Evolutionary conservation across 2,113 vertebrate species (phyloP).

Genomic region (Bostrychus sinensis): DNA sequence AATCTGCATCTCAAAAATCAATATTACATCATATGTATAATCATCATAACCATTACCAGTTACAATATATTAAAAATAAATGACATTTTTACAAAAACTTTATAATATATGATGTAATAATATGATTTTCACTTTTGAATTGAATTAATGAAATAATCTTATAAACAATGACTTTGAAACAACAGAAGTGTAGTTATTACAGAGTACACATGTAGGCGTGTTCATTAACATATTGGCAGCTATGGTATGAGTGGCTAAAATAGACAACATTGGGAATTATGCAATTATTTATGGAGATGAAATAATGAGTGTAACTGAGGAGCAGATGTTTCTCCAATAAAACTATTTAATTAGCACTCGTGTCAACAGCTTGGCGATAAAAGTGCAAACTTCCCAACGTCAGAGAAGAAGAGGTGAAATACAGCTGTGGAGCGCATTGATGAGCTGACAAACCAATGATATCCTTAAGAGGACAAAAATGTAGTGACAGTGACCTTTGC

Average conservation of each 20-base stretch:
- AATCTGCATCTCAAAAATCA: too few species aligned
- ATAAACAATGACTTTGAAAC: too few species aligned
- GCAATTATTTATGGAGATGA: neutral
- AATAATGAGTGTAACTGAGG: constrained; percentile 13
- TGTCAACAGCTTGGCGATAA: constrained; percentile 4
- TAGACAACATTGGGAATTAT: neutral
- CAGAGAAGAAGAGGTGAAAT: constrained; percentile 7
- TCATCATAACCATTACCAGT: too few species aligned
- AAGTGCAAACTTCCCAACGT: neutral
- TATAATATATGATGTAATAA: too few species aligned
- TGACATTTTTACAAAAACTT: too few species aligned
- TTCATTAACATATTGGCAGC: neutral
- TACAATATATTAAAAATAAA: too few species aligned
- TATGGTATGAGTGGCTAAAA: neutral
- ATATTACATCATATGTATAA: too few species aligned
- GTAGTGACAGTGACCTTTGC: neutral
- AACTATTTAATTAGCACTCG: constrained; percentile 4
- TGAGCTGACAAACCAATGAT: neutral
- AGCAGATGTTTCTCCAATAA: constrained; percentile 7
- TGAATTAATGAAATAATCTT: too few species aligned
- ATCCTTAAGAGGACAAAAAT: neutral
- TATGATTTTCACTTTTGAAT: too few species aligned
- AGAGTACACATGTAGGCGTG: neutral
- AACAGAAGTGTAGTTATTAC: neutral
- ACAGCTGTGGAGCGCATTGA: neutral